A percentile compares a stretch with the other conserved stretches of the same genome.
Evolutionary conservation across 2,888 invertebrate genomes (phyloP).

Genomic region (Epinotia bilunana): DNA sequence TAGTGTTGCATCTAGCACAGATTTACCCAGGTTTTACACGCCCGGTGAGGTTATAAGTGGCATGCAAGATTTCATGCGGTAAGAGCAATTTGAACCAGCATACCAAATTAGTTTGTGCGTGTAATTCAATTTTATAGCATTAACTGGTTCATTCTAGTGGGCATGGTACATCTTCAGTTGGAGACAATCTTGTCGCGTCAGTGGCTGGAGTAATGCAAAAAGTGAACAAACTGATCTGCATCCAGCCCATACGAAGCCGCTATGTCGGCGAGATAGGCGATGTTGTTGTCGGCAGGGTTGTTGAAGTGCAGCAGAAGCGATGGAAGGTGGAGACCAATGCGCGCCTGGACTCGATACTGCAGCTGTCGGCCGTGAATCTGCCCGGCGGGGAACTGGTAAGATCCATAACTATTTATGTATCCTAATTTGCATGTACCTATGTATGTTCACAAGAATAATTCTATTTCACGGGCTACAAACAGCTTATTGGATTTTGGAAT

Average conservation of each 20-base stretch:
- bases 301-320: constrained; percentile 96
- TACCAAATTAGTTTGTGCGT: neutral
- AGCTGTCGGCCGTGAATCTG: constrained; percentile 96
- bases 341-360: constrained; percentile 92
- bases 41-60: constrained; percentile 95
- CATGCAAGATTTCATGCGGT: constrained; percentile 94
- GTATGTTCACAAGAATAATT: no score
- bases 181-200: constrained; percentile 93
- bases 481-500: no score
- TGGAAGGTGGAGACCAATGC: constrained; percentile 99
- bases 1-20: constrained; percentile 81
- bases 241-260: constrained; percentile 95
- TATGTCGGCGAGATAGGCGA: constrained; percentile 98
- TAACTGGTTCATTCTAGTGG: constrained; percentile 86
- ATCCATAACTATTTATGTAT: constrained; percentile 12
- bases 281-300: constrained; percentile 97
- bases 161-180: constrained; percentile 97
- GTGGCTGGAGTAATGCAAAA: constrained; percentile 97
- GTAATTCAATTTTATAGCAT: neutral
- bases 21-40: constrained; percentile 88
- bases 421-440: no score
- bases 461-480: no score
- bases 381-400: constrained; percentile 97
- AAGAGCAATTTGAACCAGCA: constrained; percentile 49
- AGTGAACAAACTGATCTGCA: constrained; percentile 97